Base-by-base conservation (phyloP, 30 jellyfish, hydroid and myxozoan genomes). In the Morbakka virulenta region DNA sequence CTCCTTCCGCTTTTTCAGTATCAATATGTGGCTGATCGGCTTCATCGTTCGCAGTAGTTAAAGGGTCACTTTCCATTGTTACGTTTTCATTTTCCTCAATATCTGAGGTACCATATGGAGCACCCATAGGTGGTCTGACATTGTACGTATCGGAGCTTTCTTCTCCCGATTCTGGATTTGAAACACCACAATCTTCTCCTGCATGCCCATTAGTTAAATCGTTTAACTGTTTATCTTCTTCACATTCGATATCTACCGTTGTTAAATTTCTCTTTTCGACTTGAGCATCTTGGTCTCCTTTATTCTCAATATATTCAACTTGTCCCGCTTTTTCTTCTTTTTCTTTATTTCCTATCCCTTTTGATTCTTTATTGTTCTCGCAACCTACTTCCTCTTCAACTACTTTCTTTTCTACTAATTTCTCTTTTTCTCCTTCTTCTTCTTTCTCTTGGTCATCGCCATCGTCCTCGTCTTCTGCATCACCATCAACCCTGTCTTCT, bases 361-460 rank as follows among this genome's bases (percentile, higher is more conserved):
- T 35, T 1, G 2, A 48, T 23, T 74, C 28, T 12, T 17, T 85
- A 21, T 52, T 82, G 20, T 62, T 31, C 27, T 71, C 87, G 3
- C 24, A 68, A 0, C 50, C 79, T 20, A 25, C 73, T 28, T 35
- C 66, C 12, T 71, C 82, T 2, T 72, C 62, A 0, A 57, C 83
- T 11, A 41, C 73, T 11, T 22, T 52, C 9, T 32, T 35, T 11
- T 50, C 81, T 64, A 34, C 71, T 26, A 69, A 81, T 49, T 86
- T 88, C 17, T 66, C 85, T 31, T 52, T 29, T 48, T 30, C 70
- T 31, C 47, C 81, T 1, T 82, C 88, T 63, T 31, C 91, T 3
- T 4, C 28, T 50, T 32, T 61, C 12, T 32, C 74, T 20, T 35
- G 24, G 26, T 57, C 51, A 33, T 32, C 1, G 17, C 28, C 24